A percentile compares a stretch with the other conserved stretches of the same genome.
Evolutionary conservation across 2,888 invertebrate species (phyloP).

Genomic region (Caenorhabditis afra): DNA sequence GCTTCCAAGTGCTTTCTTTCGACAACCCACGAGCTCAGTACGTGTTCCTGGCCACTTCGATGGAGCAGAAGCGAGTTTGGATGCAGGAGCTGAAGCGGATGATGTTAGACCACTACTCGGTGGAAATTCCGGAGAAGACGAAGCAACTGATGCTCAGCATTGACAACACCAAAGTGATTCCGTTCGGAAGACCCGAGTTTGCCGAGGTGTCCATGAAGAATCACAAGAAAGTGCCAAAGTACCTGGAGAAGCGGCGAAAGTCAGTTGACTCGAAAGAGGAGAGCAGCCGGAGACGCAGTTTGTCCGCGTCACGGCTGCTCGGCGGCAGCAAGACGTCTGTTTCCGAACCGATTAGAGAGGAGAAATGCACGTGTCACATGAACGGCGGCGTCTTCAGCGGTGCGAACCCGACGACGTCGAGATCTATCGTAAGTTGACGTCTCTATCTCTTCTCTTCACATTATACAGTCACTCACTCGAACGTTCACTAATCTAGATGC

Average conservation of each 20-base stretch:
- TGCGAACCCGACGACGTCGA: constrained; percentile 41
- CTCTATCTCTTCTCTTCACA: not conserved
- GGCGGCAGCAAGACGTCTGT: constrained; percentile 60
- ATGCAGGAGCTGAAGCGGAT: constrained; percentile 89
- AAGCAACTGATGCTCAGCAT: constrained; percentile 72
- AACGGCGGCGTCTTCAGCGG: constrained; percentile 54
- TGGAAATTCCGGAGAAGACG: constrained; percentile 73
- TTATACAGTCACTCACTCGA: constrained; percentile 8
- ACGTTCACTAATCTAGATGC: constrained; percentile 51
- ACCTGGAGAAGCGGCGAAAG: constrained; percentile 68
- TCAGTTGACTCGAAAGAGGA: constrained; percentile 62
- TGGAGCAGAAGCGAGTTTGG: constrained; percentile 91
- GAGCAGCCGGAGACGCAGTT: constrained; percentile 55
- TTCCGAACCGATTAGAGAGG: constrained; percentile 53
- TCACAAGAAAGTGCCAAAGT: constrained; percentile 68
- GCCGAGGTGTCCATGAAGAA: constrained; percentile 67
- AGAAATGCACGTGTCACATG: constrained; percentile 66
- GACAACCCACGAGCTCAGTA: constrained; percentile 94
- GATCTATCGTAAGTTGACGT: constrained; percentile 36
- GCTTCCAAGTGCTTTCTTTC: constrained; percentile 96
- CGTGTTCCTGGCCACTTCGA: constrained; percentile 89
- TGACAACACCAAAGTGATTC: constrained; percentile 68
- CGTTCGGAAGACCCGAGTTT: constrained; percentile 71
- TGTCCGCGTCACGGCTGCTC: constrained; percentile 64
- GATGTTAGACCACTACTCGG: constrained; percentile 83